Percentiles rank a stretch among this genome's conserved stretches.
Evolutionary conservation across 2,797 vertebrate genomes (phyloP).

Genomic region (Eupleurogrammus muticus): DNA sequence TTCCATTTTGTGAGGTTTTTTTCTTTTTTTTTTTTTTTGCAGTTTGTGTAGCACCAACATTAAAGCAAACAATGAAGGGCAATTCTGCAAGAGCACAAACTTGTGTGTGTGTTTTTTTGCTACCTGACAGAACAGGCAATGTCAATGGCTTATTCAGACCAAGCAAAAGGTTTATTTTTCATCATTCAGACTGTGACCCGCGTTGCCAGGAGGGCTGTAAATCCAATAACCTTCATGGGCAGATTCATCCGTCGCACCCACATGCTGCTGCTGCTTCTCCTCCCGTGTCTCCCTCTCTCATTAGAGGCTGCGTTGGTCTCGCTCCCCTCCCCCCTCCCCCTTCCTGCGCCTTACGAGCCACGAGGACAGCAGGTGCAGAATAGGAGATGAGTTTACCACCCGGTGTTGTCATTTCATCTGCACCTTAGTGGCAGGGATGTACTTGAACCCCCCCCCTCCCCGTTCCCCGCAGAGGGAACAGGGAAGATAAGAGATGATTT

Average conservation of each 20-base stretch:
- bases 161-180: conserved; percentile 28
- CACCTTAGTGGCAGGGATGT: conserved; percentile 45
- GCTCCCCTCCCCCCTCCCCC: neutral
- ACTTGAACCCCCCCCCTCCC: conserved; percentile 25
- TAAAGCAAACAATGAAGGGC: neutral
- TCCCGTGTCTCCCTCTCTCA: conserved; percentile 12
- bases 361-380: conserved; percentile 67
- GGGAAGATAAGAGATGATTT: conserved; percentile 39
- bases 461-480: conserved; percentile 38
- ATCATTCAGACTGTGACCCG: conserved; percentile 53
- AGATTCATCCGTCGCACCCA: conserved; percentile 40
- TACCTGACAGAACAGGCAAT: neutral
- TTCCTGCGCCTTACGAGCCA: conserved; percentile 6
- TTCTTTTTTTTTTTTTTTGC: no score
- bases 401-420: conserved; percentile 66
- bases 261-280: conserved; percentile 15
- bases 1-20: conserved; percentile 17
- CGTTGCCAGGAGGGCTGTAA: conserved; percentile 42
- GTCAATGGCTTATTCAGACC: conserved; percentile 34
- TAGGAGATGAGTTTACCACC: conserved; percentile 69
- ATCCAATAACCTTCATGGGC: conserved; percentile 57
- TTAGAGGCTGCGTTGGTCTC: conserved; percentile 24
- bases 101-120: neutral
- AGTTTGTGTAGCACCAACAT: conserved; percentile 7
- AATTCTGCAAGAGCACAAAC: conserved; percentile 3